These are phyloP conservation scores for Hippocampus mohnikei DNA, from an alignment of 2,113 vertebrate species.

Conservation along the genomic window DNA sequence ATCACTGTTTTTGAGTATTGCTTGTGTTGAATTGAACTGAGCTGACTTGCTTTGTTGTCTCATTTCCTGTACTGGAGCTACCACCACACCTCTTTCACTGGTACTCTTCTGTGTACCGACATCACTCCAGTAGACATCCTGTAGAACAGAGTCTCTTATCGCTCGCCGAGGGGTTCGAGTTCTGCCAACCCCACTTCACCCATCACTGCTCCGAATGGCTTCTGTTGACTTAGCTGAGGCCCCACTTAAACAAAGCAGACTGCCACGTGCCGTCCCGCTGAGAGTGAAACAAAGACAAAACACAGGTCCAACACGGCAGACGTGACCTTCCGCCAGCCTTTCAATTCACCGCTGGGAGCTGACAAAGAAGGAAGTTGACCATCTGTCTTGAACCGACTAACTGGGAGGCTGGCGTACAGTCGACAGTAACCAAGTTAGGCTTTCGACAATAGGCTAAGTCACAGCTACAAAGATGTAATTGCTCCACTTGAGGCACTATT, in stretches of 20 bases:
- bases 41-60: not conserved
- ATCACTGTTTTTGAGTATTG: not conserved
- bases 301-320: constrained; percentile 52
- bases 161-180: not conserved
- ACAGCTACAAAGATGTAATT: not conserved
- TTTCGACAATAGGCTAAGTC: constrained; percentile 11
- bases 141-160: not conserved
- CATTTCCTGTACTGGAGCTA: not conserved
- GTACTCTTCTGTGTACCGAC: not conserved
- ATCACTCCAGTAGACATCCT: not conserved
- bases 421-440: constrained; percentile 16
- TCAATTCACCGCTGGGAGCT: constrained; percentile 59
- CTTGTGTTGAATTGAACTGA: not conserved
- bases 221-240: constrained; percentile 61
- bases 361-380: constrained; percentile 53
- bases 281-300: constrained; percentile 58
- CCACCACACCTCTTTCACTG: not conserved
- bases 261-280: constrained; percentile 29
- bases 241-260: constrained; percentile 58
- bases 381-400: constrained; percentile 61
- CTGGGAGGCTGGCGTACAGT: constrained; percentile 30
- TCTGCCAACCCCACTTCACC: constrained; percentile 51
- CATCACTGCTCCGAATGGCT: constrained; percentile 56
- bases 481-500: constrained; percentile 8
- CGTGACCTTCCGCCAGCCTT: constrained; percentile 65